Percentiles rank a stretch among this genome's conserved stretches.
These are phyloP conservation scores for Cathartes aura DNA, from an alignment of 2,113 vertebrate species.

Conservation along the genomic window DNA sequence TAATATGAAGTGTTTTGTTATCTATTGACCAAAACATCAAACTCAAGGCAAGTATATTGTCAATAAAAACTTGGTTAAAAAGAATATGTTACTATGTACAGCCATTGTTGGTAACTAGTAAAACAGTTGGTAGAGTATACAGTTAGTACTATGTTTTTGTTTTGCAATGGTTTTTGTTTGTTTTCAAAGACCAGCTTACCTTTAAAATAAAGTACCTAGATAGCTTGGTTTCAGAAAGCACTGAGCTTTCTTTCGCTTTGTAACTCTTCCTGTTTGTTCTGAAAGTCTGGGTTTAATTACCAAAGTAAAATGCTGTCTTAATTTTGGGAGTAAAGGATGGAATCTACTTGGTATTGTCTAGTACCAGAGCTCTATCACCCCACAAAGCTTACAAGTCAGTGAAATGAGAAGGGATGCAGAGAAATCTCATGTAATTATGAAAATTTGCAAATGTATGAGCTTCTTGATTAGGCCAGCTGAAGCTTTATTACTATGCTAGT, in stretches of 20 bases:
- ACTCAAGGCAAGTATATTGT: not conserved
- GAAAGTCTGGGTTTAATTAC: not conserved
- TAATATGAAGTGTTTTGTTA: not conserved
- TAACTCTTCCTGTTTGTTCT: not conserved
- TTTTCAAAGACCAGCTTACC: not conserved
- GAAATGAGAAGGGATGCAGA: slow-evolving; percentile 17
- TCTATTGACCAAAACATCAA: not conserved
- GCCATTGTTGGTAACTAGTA: not conserved
- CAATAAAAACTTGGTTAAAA: not conserved
- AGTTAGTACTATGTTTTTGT: not conserved
- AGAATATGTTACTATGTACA: accelerated
- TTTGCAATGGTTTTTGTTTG: not conserved
- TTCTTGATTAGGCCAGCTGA: slow-evolving; percentile 62
- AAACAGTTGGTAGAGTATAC: not conserved
- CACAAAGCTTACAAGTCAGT: not conserved
- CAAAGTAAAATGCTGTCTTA: slow-evolving; percentile 2
- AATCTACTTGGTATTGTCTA: not conserved
- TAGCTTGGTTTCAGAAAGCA: not conserved
- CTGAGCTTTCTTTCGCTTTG: not conserved
- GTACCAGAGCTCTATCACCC: not conserved
- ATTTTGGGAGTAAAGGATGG: not conserved
- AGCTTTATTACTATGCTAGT: slow-evolving; percentile 43
- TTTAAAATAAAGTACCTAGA: not conserved
- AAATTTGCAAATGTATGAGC: slow-evolving; percentile 52
- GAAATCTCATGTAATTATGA: slow-evolving; percentile 21